These are phyloP conservation scores for Argyresthia goedartella DNA, from an alignment of 2,888 invertebrate species.

Conservation along the genomic window DNA sequence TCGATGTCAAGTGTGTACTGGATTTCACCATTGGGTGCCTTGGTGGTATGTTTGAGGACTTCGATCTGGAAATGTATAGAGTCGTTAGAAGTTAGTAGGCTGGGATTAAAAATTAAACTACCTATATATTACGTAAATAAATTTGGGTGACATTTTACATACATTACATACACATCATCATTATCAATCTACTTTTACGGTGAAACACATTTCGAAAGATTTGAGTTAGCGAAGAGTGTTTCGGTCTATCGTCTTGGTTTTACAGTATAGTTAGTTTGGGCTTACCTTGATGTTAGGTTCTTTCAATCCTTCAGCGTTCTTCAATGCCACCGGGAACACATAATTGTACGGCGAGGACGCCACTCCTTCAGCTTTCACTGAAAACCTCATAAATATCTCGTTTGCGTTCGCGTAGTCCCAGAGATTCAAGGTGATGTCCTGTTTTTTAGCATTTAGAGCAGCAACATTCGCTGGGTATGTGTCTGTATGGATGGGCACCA, in stretches of 20 bases:
- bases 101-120: too few species aligned
- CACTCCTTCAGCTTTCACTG: slow-evolving; percentile 56
- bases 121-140: background rate
- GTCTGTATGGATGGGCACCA: slow-evolving; percentile 40
- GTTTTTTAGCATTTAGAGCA: slow-evolving; percentile 33
- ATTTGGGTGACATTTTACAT: background rate
- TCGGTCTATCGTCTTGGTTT: too few species aligned
- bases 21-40: background rate
- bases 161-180: too few species aligned
- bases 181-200: too few species aligned
- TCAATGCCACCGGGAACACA: slow-evolving; percentile 74
- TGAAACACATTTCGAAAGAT: background rate
- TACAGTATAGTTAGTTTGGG: background rate
- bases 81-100: too few species aligned
- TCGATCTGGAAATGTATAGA: slow-evolving; percentile 28
- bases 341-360: slow-evolving; percentile 74
- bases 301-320: slow-evolving; percentile 58
- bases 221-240: background rate
- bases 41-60: slow-evolving; percentile 13
- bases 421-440: slow-evolving; percentile 26
- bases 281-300: slow-evolving; percentile 71
- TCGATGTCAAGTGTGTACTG: slow-evolving; percentile 29
- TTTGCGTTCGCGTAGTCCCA: slow-evolving; percentile 28
- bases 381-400: slow-evolving; percentile 51
- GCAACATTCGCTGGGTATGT: slow-evolving; percentile 27